phyloP scores from a whole-genome alignment of 2,113 vertebrate species.

The Porphyrio hochstetteri region DNA sequence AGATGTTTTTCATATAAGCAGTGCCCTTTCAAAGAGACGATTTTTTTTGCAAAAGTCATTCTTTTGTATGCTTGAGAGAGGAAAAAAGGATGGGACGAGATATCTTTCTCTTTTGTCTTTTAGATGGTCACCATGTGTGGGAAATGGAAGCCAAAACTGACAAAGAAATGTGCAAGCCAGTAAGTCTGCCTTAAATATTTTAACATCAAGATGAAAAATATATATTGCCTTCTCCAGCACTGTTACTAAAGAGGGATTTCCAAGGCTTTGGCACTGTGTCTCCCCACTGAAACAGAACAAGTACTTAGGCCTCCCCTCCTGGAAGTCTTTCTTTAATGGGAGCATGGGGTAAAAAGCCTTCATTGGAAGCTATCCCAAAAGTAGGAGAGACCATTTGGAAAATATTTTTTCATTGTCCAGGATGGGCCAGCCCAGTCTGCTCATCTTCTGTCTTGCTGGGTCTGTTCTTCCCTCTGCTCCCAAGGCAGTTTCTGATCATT shows the following conservation, averaged over 20 bases:
- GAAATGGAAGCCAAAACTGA: slow-evolving; percentile 97
- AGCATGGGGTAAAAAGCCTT: slow-evolving; percentile 29
- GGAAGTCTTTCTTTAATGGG: slow-evolving; percentile 41
- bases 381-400: slow-evolving; percentile 54
- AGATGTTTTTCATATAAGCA: background rate
- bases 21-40: background rate
- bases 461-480: slow-evolving; percentile 22
- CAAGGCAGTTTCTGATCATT: slow-evolving; percentile 14
- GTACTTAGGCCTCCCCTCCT: slow-evolving; percentile 44
- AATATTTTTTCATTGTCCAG: slow-evolving; percentile 42
- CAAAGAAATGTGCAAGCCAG: slow-evolving; percentile 91
- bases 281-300: slow-evolving; percentile 29
- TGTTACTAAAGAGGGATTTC: slow-evolving; percentile 59
- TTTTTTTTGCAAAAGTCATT: background rate
- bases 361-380: background rate
- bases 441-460: slow-evolving; percentile 48
- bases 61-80: background rate
- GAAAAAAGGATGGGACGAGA: background rate
- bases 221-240: slow-evolving; percentile 34
- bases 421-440: slow-evolving; percentile 21
- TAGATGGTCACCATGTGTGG: slow-evolving; percentile 98
- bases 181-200: slow-evolving; percentile 80
- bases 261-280: slow-evolving; percentile 47
- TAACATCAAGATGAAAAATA: slow-evolving; percentile 37
- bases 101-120: slow-evolving; percentile 62